Base-by-base conservation (phyloP, 1,140 invertebrate species). In the Tigriopus japonicus region DNA sequence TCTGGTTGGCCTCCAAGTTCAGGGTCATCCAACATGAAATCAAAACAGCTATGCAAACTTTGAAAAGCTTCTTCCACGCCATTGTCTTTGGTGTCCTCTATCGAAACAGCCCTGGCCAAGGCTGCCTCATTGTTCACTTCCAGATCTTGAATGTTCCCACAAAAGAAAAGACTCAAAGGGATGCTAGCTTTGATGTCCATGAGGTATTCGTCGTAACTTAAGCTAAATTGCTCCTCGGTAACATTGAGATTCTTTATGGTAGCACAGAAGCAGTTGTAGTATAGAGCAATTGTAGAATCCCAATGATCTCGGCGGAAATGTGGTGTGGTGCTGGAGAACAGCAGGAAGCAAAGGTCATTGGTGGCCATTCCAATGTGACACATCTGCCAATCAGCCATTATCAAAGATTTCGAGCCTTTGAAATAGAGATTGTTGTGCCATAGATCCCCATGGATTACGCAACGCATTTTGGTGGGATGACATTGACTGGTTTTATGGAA, bases 351-450 rank as follows among this genome's bases (percentile, higher is more conserved):
- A 3, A 54, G 52, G 35, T 54, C 52, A 13, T 54, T 28, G n/a
- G 52, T 54, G 52, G 52, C 52, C 35, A 28, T 21, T 6, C 52
- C 52, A 21, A 21, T 23, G 35, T 54, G 52, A 28, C 21, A 23
- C 52, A 54, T 54, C 35, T 54, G 52, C 52, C 52, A 54, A 28
- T 54, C 52, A 3, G 21, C 19, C 21, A 54, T 28, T 54, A 54
- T n/a, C n/a, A 21, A 49, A 2, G n/a, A 21, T 23, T 54, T 54
- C 5, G 21, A 21, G n/a, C 17, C 52, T 15, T 28, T 54, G 17
- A 28, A 54, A 13, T 54, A 54, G 6, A 54, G 14, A 13, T 54
- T 54, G 17, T 54, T 54, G 52, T 54, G 52, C 52, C 52, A 54
- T 7, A 54, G 35, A 13, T 54, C 52, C 5, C 52, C 52, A 28